Evolutionary conservation across 2,113 vertebrate genomes (phyloP).

Genomic region (Orycteropus afer): DNA sequence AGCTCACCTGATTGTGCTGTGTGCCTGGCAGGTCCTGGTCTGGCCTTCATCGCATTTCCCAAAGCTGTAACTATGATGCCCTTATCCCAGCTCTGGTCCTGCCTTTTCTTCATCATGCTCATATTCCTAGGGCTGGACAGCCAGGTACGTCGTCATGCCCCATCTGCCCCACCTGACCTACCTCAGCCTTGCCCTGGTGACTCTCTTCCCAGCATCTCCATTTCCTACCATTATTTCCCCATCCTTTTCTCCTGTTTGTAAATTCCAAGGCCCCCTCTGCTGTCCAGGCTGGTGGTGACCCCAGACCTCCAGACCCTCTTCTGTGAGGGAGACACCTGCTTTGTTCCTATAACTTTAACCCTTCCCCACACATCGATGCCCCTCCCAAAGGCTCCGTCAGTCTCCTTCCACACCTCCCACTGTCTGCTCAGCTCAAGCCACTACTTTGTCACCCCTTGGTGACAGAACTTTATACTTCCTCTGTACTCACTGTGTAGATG

Average conservation of each 20-base stretch:
- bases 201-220: not conserved
- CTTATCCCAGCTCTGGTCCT: conserved; percentile 91
- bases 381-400: not conserved
- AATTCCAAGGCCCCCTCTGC: fast-evolving
- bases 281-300: not conserved
- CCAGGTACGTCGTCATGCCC: conserved; percentile 85
- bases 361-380: fast-evolving
- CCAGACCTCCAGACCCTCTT: not conserved
- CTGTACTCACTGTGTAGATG: not conserved
- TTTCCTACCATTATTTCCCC: not conserved
- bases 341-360: not conserved
- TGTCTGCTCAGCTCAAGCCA: not conserved
- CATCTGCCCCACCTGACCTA: not conserved
- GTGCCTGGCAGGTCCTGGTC: conserved; percentile 88
- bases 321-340: not conserved
- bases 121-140: conserved; percentile 93
- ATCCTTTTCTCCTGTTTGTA: too few relatives aligned
- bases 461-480: not conserved
- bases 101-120: conserved; percentile 96
- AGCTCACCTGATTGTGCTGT: not conserved
- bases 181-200: not conserved
- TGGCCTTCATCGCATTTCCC: conserved; percentile 93
- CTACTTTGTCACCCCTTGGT: not conserved
- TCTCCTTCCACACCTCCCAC: not conserved
- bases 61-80: conserved; percentile 93